phyloP scores from a whole-genome alignment of 2,113 vertebrate genomes.

The Suricata suricatta region DNA sequence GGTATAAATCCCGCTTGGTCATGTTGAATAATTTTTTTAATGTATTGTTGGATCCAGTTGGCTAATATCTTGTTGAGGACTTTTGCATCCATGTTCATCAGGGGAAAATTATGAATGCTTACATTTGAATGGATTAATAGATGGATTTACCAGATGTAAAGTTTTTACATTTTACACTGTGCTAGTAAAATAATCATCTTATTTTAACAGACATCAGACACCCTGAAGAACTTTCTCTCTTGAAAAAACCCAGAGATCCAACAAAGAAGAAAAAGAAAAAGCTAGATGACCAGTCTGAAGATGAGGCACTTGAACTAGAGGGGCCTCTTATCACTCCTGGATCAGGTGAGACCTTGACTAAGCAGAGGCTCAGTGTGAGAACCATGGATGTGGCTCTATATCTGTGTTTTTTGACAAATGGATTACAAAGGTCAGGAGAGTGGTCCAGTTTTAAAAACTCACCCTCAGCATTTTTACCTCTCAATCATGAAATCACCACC shows the following conservation, averaged over 20 bases:
- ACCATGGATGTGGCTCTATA: background rate
- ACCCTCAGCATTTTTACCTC: background rate
- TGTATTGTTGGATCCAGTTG: too few relatives aligned
- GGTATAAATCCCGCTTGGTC: too few relatives aligned
- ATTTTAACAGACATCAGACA: slow-evolving; percentile 94
- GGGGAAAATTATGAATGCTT: background rate
- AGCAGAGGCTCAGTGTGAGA: background rate
- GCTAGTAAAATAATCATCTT: background rate
- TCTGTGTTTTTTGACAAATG: background rate
- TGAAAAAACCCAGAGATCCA: slow-evolving; percentile 97
- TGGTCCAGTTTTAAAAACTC: background rate
- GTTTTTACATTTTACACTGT: background rate
- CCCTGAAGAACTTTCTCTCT: slow-evolving; percentile 97
- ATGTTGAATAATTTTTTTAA: too few relatives aligned
- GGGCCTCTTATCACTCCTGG: slow-evolving; percentile 96
- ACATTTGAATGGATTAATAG: background rate
- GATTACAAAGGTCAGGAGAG: background rate
- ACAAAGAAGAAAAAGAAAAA: slow-evolving; percentile 99
- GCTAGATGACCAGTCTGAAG: slow-evolving; percentile 92
- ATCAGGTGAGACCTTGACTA: slow-evolving; percentile 87
- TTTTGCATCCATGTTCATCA: too few relatives aligned
- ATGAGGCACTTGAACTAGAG: slow-evolving; percentile 94
- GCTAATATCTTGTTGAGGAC: too few relatives aligned
- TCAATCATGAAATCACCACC: background rate
- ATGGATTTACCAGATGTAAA: background rate